phyloP scores from a whole-genome alignment of 2,888 invertebrate genomes.

The Laspeyria flexula region DNA sequence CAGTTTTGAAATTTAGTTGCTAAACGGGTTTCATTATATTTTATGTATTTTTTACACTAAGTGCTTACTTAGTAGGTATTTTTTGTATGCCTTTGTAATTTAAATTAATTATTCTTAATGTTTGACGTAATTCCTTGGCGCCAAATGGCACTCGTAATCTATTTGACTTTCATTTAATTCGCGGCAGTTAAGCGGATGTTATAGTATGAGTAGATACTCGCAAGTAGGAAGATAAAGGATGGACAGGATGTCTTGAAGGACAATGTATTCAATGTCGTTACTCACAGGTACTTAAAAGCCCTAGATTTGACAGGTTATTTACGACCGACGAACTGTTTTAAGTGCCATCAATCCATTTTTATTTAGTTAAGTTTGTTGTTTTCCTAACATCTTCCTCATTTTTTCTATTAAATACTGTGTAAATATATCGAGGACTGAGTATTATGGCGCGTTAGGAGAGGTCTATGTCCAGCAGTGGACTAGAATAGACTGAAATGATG shows the following conservation, averaged over 20 bases:
- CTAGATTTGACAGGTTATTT: too few relatives aligned
- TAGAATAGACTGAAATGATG: too few relatives aligned
- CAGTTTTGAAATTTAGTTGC: constrained; percentile 11
- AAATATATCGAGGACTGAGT: too few relatives aligned
- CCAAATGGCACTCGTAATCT: not conserved
- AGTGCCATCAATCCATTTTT: too few relatives aligned
- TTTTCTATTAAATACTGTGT: too few relatives aligned
- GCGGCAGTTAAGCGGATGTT: constrained; percentile 10
- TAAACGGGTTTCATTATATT: constrained; percentile 5
- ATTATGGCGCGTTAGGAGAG: too few relatives aligned
- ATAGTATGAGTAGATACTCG: constrained; percentile 26
- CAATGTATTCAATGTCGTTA: constrained; percentile 21
- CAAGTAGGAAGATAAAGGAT: constrained; percentile 28
- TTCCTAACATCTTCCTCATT: too few relatives aligned
- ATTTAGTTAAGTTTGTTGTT: too few relatives aligned
- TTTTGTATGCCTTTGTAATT: not conserved
- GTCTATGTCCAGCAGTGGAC: too few relatives aligned
- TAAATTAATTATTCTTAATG: not conserved
- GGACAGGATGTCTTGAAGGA: not conserved
- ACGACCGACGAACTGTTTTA: too few relatives aligned
- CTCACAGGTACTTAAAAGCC: not conserved
- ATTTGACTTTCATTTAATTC: not conserved
- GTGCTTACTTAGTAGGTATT: not conserved
- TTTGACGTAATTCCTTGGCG: not conserved
- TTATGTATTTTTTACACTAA: not conserved